Base-by-base conservation (phyloP, 1,140 invertebrate species). In the Lutraria rhynchaena region DNA sequence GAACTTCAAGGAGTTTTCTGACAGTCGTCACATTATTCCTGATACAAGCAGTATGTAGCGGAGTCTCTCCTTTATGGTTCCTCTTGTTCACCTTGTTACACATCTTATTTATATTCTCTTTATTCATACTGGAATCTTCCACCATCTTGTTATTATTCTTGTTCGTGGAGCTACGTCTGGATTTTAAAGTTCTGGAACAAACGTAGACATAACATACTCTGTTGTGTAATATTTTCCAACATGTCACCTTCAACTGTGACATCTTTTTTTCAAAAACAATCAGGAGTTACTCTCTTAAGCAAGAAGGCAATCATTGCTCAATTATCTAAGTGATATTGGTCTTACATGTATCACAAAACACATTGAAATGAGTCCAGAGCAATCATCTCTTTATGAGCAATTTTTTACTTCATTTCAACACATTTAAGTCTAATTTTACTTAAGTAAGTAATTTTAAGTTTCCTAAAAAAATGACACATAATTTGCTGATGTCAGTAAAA, bases 21-120 rank as follows among this genome's bases (percentile, higher is more conserved):
- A 78, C 75, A 41, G 35, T 51, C 11, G 35, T 29, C 2, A 69
- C 17, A 49, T 78, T 24, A 69, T 78, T 78, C 33, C 41, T 67
- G 9, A 67, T 78, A 57, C 75, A 78, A 9, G 75, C 75, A 1
- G 41, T 24, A 57, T 69, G 61, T 27, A 78, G 41, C n/a, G 46
- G 46, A 4, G 24, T 69, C 27, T 78, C 75, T 15, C 75, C 75
- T 58, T 67, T 76, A 17, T 27, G 46, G 22, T 76, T 76, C 29
- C 31, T 44, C 24, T 61, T 76, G 2, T 49, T 51, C 27, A 35
- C 27, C 29, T 61, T 63, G 9, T 58, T 22, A 27, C n/a, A 24
- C 0, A 44, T 37, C 27, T 44, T 76, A 4, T 51, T 15, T n/a
- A 63, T 27, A 27, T 60, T 76, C 22, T 49, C 46, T 37, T 76